Base-by-base conservation (phyloP, 2,888 invertebrate genomes). In the Pammene aurita region DNA sequence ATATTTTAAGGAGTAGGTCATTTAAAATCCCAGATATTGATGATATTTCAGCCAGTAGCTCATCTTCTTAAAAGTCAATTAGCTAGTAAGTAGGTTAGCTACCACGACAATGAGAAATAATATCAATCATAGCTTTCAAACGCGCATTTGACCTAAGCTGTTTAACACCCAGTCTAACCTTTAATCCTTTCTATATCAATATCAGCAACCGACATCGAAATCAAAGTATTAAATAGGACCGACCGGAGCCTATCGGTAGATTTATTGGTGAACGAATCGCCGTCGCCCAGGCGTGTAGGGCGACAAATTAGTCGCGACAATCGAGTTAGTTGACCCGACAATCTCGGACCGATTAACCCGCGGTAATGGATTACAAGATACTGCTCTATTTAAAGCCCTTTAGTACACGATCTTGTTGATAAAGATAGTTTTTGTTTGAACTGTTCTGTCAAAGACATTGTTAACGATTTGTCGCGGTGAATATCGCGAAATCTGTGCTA, bases 271-370 rank as follows among this genome's bases (percentile, higher is more conserved):
- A 60, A 71, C 71, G 67, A 71, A 71, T 80, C 76, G 78, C 80
- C 81, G 81, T 80, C 77, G 77, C 79, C 79, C 77, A 78, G 79
- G 77, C 76, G 80, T 79, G 81, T 50, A 79, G 76, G 84, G 84
- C 81, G 84, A 88, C 87, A 87, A 89, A 90, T 91, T 90, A 89
- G 88, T 83, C 83, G 86, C 86, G 89, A 84, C 88, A 89, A 90
- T 90, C 89, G 87, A 90, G 88, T 90, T 88, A 92, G 83, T 88
- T 90, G 91, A 92, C 90, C 91, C 87, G 80, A 73, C 85, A 85
- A 88, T 87, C 87, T 84, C 80, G 74, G 80, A 79, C 76, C 80
- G 80, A 85, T 87, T 85, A 84, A 71, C 74, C 75, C 76, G 74
- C 77, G 35, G 14, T 64, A 54, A 64, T 64, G 64, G 68, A 64